Conservation (phyloP, 2,888 invertebrate genomes). For the Rhopalosiphum nymphaeae region DNA sequence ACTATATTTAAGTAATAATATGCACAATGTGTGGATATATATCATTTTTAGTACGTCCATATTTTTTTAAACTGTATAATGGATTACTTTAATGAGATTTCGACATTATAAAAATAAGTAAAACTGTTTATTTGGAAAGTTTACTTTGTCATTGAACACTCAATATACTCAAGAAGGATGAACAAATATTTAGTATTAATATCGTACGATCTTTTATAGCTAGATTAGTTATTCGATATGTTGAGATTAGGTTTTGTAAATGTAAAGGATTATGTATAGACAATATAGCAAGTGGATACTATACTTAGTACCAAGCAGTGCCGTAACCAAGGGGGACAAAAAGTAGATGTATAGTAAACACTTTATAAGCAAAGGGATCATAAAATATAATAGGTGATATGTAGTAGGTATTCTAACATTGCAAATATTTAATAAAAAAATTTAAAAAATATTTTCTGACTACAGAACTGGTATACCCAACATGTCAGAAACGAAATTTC, state of each 20-base stretch:
- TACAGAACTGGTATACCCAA: not conserved
- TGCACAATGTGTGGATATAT: not conserved
- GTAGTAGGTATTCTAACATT: too few relatives aligned
- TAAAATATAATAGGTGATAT: not conserved
- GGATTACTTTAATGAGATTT: slow-evolving; percentile 26
- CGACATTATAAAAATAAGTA: not conserved
- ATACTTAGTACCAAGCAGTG: not conserved
- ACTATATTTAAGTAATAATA: not conserved
- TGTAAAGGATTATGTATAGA: not conserved
- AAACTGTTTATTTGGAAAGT: slow-evolving; percentile 2
- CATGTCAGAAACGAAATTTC: not conserved
- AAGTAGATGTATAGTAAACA: too few relatives aligned
- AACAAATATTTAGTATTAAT: slow-evolving; percentile 48
- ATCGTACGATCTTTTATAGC: not conserved
- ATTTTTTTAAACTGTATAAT: not conserved
- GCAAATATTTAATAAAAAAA: too few relatives aligned
- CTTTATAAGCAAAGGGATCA: too few relatives aligned
- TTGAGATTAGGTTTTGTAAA: slow-evolving; percentile 3
- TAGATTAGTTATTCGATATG: slow-evolving; percentile 37
- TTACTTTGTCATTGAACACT: slow-evolving; percentile 43
- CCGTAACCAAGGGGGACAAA: too few relatives aligned
- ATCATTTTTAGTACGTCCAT: not conserved
- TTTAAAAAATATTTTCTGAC: too few relatives aligned
- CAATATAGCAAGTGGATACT: not conserved
- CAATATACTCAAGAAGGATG: not conserved